A percentile compares a stretch with the other conserved stretches of the same genome.
These are phyloP conservation scores for Drosophila lini DNA, from an alignment of 1,140 invertebrate genomes.

Conservation along the genomic window DNA sequence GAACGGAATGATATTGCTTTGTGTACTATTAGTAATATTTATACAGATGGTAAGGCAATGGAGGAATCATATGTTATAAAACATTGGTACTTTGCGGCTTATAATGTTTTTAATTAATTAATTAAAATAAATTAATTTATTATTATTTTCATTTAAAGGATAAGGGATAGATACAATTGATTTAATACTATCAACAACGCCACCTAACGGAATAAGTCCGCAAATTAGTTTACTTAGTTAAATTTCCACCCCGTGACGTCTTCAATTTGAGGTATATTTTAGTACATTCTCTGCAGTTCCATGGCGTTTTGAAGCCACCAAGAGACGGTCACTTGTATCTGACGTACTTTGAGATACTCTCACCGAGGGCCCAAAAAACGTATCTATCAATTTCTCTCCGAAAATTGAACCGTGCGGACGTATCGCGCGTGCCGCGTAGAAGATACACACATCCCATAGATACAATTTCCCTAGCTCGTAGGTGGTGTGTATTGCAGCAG, in stretches of 20 bases:
- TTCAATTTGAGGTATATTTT: background rate
- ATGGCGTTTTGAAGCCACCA: background rate
- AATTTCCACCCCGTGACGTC: background rate
- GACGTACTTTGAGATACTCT: slow-evolving; percentile 6
- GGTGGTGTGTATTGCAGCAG: slow-evolving; percentile 78
- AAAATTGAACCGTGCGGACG: slow-evolving; percentile 62
- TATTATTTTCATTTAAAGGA: background rate
- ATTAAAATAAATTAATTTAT: too few relatives aligned
- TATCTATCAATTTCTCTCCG: slow-evolving; percentile 45
- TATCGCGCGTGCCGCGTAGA: slow-evolving; percentile 64
- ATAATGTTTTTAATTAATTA: too few relatives aligned
- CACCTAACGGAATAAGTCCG: background rate
- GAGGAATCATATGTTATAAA: background rate
- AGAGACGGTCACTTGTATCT: slow-evolving; percentile 5
- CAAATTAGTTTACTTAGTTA: background rate
- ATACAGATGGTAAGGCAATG: background rate
- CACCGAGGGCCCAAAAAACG: slow-evolving; percentile 5
- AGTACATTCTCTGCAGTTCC: background rate
- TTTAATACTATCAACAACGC: background rate
- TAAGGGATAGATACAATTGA: background rate
- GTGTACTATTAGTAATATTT: background rate
- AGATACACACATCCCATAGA: slow-evolving; percentile 64
- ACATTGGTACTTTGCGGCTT: too few relatives aligned
- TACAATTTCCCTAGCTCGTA: slow-evolving; percentile 75
- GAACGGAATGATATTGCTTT: background rate